phyloP scores from a whole-genome alignment of 1,140 invertebrate genomes.

The Aphidius ervi region DNA sequence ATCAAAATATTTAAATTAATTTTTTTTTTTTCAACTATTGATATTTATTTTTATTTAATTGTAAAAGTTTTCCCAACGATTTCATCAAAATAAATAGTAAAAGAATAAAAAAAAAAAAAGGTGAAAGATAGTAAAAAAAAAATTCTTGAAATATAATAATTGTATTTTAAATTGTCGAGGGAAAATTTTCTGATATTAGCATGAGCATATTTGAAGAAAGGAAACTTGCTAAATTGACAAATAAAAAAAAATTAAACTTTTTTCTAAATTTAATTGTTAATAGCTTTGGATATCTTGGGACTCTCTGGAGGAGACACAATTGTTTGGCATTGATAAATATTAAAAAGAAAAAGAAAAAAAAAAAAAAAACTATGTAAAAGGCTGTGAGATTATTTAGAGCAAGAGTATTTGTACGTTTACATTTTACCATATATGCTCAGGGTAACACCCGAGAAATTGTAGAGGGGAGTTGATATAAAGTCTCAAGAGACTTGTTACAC shows the following conservation, averaged over 20 bases:
- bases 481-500: conserved; percentile 19
- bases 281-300: too few relatives aligned
- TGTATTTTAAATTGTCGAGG: too few relatives aligned
- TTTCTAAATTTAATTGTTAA: neutral
- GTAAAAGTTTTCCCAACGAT: too few relatives aligned
- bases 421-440: conserved; percentile 33
- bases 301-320: too few relatives aligned
- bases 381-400: conserved; percentile 24
- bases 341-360: conserved; percentile 3
- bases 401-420: conserved; percentile 26
- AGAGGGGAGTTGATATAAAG: conserved; percentile 44
- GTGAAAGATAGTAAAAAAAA: too few relatives aligned
- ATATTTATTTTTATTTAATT: neutral
- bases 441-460: conserved; percentile 19
- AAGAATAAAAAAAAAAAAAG: too few relatives aligned
- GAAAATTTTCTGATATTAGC: too few relatives aligned
- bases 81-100: too few relatives aligned
- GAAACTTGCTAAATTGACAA: neutral
- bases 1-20: too few relatives aligned
- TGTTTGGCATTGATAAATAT: neutral
- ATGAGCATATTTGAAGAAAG: conserved; percentile 9
- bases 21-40: too few relatives aligned
- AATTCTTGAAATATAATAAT: too few relatives aligned
- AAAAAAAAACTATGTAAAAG: conserved; percentile 18
- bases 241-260: neutral